A percentile compares a stretch with the other conserved stretches of the same genome.
These are phyloP conservation scores for Lethenteron reissneri DNA, from an alignment of 2,113 vertebrate species.

Conservation along the genomic window DNA sequence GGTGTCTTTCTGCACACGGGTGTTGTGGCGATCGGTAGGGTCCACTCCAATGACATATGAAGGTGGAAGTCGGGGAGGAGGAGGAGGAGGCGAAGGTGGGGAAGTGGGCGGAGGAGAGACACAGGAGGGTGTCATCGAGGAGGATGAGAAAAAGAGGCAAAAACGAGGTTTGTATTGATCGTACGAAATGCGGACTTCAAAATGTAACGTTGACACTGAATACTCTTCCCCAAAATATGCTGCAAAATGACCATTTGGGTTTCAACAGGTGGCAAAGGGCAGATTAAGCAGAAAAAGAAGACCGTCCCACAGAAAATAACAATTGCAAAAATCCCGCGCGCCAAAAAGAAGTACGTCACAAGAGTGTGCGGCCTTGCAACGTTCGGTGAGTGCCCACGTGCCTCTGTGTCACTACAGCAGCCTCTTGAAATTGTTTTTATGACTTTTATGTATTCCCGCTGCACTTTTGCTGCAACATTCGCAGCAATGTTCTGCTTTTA, in stretches of 20 bases:
- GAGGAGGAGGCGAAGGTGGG: conserved; percentile 44
- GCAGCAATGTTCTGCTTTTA: no score
- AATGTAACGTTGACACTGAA: background rate
- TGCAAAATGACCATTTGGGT: conserved; percentile 11
- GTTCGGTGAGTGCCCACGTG: conserved; percentile 42
- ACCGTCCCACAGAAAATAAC: conserved; percentile 84
- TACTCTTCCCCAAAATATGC: background rate
- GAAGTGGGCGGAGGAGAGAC: conserved; percentile 36
- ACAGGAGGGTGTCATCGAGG: conserved; percentile 23
- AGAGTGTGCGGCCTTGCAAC: conserved; percentile 81
- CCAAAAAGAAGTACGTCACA: conserved; percentile 97
- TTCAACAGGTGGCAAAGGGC: conserved; percentile 61
- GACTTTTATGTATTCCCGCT: no score
- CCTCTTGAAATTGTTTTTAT: no score
- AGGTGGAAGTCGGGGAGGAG: conserved; percentile 54
- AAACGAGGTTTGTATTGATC: conserved; percentile 48
- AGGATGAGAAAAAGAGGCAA: conserved; percentile 97
- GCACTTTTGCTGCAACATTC: no score
- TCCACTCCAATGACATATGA: conserved; percentile 26
- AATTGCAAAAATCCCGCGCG: conserved; percentile 95
- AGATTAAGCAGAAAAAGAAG: conserved; percentile 99
- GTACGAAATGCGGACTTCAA: background rate
- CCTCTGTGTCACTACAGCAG: no score
- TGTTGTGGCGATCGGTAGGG: conserved; percentile 4
- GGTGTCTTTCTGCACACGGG: background rate